These are phyloP conservation scores for Corythoichthys haematopterus DNA, from an alignment of 2,113 vertebrate genomes.

Conservation along the genomic window DNA sequence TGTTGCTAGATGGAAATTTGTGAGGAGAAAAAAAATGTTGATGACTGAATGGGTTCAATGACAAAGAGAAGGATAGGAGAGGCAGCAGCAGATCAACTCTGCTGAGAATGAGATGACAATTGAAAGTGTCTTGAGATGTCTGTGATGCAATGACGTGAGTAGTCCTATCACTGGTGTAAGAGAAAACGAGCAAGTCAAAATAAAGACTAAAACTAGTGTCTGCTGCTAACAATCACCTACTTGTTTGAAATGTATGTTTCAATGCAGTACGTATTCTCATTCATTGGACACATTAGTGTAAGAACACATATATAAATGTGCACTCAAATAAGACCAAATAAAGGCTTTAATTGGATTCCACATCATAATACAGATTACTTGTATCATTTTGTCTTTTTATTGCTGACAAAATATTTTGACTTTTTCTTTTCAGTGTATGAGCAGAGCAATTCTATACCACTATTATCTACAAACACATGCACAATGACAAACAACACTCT, in stretches of 20 bases:
- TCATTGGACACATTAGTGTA: not conserved
- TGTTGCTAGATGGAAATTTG: slow-evolving; percentile 48
- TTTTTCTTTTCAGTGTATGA: not conserved
- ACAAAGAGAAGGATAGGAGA: slow-evolving; percentile 7
- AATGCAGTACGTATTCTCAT: not conserved
- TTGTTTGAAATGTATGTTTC: slow-evolving; percentile 14
- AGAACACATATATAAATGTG: not conserved
- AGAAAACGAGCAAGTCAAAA: slow-evolving; percentile 49
- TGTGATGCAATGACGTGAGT: slow-evolving; percentile 21
- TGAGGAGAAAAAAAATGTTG: slow-evolving; percentile 14
- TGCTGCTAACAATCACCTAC: slow-evolving; percentile 44
- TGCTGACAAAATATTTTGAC: not conserved
- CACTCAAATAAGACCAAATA: not conserved
- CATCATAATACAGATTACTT: not conserved
- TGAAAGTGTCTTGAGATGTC: slow-evolving; percentile 19
- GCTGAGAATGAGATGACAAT: slow-evolving; percentile 19
- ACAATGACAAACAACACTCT: too few species aligned
- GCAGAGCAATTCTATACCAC: not conserved
- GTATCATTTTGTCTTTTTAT: not conserved
- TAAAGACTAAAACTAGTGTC: slow-evolving; percentile 48
- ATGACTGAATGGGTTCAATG: slow-evolving; percentile 1
- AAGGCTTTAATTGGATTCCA: not conserved
- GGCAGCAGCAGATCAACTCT: slow-evolving; percentile 17
- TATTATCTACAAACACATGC: not conserved
- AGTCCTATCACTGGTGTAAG: slow-evolving; percentile 45